Conservation (phyloP, 2,888 invertebrate genomes). For the Chaetoderma sp. region DNA sequence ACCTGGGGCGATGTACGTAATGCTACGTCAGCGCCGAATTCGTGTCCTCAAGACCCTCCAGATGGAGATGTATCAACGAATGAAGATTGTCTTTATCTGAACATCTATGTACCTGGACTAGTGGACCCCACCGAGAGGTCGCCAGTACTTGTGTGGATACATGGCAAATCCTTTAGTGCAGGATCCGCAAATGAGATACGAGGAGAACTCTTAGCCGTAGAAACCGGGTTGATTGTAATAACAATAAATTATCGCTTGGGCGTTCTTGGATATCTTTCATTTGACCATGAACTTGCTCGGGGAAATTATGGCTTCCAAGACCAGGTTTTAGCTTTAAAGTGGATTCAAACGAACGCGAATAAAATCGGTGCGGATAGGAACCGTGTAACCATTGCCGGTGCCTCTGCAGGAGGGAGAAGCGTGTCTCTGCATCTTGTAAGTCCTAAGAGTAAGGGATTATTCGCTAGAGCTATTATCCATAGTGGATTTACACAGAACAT, state of each 20-base stretch:
- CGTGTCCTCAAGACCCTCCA: no score
- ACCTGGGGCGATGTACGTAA: no score
- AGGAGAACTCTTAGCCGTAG: background rate
- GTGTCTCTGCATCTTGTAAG: background rate
- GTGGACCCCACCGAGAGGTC: background rate
- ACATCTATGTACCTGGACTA: background rate
- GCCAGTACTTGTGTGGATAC: background rate
- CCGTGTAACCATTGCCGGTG: background rate
- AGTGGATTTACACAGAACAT: background rate
- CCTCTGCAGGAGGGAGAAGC: background rate
- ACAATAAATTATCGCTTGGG: background rate
- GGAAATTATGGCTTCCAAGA: background rate
- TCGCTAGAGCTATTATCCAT: background rate
- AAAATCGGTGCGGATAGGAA: background rate
- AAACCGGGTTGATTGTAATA: background rate
- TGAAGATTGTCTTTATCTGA: constrained; percentile 1
- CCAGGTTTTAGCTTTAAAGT: background rate
- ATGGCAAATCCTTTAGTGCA: background rate
- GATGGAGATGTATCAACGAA: no score
- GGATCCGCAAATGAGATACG: background rate
- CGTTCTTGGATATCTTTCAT: background rate
- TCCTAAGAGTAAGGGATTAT: background rate
- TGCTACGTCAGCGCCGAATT: no score
- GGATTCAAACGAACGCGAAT: background rate
- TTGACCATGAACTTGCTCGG: background rate